Evolutionary conservation across 2,113 vertebrate species (phyloP).

Genomic region (Hassar affinis): DNA sequence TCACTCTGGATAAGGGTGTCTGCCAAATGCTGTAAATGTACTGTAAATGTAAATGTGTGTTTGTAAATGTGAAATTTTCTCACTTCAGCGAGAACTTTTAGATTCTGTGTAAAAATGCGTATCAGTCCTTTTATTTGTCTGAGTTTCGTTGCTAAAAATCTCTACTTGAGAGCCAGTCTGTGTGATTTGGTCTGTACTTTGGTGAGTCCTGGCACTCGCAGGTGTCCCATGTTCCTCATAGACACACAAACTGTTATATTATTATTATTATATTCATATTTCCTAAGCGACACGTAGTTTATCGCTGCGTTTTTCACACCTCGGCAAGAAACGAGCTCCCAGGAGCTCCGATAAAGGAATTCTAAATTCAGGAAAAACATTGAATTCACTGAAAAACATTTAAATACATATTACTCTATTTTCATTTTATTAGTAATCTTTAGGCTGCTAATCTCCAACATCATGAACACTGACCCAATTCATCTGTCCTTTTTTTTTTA

Average conservation of each 20-base stretch:
- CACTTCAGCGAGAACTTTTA: neutral
- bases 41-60: too few relatives aligned
- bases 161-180: neutral
- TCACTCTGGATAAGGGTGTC: too few relatives aligned
- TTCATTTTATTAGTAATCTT: neutral
- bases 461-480: neutral
- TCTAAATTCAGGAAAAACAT: neutral
- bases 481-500: neutral
- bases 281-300: too few relatives aligned
- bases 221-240: neutral
- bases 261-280: conserved; percentile 11
- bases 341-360: neutral
- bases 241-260: neutral
- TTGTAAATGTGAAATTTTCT: neutral
- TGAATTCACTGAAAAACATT: neutral
- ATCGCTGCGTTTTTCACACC: neutral
- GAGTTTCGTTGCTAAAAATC: neutral
- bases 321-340: neutral
- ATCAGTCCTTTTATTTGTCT: neutral
- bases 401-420: neutral
- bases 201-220: neutral
- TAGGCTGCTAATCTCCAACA: neutral
- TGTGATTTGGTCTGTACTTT: neutral
- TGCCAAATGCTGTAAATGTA: too few relatives aligned
- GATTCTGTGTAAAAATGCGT: neutral